A percentile compares a stretch with the other conserved stretches of the same genome.
Conservation (phyloP, 1,140 invertebrate genomes). For the Whitmania pigra region DNA sequence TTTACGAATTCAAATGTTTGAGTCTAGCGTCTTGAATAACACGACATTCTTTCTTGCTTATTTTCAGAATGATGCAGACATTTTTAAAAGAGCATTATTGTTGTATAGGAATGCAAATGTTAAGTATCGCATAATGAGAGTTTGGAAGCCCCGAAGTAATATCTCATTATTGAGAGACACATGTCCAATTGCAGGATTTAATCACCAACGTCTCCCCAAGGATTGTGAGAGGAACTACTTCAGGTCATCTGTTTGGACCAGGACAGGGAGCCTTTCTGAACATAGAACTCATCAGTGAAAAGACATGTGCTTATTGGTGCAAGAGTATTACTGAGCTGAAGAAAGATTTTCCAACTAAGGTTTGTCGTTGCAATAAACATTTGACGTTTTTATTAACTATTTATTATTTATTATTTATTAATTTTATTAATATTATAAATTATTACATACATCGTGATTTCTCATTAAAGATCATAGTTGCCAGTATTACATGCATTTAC, state of each 20-base stretch:
- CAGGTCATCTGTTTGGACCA: slow-evolving; percentile 78
- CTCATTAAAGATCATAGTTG: slow-evolving; percentile 65
- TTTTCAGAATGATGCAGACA: too few relatives aligned
- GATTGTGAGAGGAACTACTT: slow-evolving; percentile 82
- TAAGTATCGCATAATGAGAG: too few relatives aligned
- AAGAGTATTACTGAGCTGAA: slow-evolving; percentile 76
- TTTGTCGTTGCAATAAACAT: neutral
- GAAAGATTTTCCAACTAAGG: slow-evolving; percentile 68
- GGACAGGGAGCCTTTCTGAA: slow-evolving; percentile 89
- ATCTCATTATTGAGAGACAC: neutral
- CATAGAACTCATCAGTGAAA: slow-evolving; percentile 96
- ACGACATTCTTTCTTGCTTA: too few relatives aligned
- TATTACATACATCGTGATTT: neutral
- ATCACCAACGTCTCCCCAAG: slow-evolving; percentile 93
- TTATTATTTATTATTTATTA: neutral
- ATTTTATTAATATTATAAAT: neutral
- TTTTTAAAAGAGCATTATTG: too few relatives aligned
- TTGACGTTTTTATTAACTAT: neutral
- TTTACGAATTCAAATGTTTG: too few relatives aligned
- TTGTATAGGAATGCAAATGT: too few relatives aligned
- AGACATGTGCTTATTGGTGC: slow-evolving; percentile 83
- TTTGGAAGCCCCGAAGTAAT: too few relatives aligned
- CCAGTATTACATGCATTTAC: slow-evolving; percentile 89
- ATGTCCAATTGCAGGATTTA: slow-evolving; percentile 53
- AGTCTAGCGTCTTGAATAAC: too few relatives aligned